Base-by-base conservation (phyloP, 37 sponge, comb jelly and placozoan species). In the Axinella damicornis region DNA sequence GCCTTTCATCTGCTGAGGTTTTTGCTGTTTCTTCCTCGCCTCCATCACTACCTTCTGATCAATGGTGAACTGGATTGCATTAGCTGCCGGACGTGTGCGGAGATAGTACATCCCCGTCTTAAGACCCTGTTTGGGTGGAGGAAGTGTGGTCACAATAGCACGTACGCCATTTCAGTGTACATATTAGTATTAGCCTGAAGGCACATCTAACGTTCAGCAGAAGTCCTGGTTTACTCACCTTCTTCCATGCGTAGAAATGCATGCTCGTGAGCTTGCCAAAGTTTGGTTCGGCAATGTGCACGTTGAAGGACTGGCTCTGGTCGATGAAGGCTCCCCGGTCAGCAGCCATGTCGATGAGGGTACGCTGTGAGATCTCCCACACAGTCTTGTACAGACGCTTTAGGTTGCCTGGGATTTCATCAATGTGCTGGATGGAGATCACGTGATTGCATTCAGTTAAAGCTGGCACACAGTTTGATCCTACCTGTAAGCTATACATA, bases 91-190 rank as follows among this genome's bases (percentile, higher is more conserved):
- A 18, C 87, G 69, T 17, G 97, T 94, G 28, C 99, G 91, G 28
- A 99, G 82, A 36, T 99, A 99, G 83, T 99, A 99, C 99, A 99
- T 99, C 2, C 99, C 99, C 6, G 97, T 97, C 87, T 99, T 99
- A 56, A 99, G 77, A 31, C 99, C 99, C 96, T 95, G 65, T 19
- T 39, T 16, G 30, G 21, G 24, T 2, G 12, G 36, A 19, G 22
- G 30, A 55, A n/a, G n/a, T n/a, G n/a, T n/a, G n/a, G n/a, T n/a
- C n/a, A n/a, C n/a, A n/a, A n/a, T n/a, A n/a, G n/a, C n/a, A n/a
- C n/a, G n/a, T n/a, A n/a, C n/a, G n/a, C n/a, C n/a, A n/a, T n/a
- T n/a, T n/a, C n/a, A n/a, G n/a, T n/a, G n/a, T n/a, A n/a, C n/a
- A n/a, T n/a, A n/a, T n/a, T n/a, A n/a, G n/a, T n/a, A n/a, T n/a